Evolutionary conservation across 2,888 invertebrate genomes (phyloP).

Genomic region (Drosophila quinaria): DNA sequence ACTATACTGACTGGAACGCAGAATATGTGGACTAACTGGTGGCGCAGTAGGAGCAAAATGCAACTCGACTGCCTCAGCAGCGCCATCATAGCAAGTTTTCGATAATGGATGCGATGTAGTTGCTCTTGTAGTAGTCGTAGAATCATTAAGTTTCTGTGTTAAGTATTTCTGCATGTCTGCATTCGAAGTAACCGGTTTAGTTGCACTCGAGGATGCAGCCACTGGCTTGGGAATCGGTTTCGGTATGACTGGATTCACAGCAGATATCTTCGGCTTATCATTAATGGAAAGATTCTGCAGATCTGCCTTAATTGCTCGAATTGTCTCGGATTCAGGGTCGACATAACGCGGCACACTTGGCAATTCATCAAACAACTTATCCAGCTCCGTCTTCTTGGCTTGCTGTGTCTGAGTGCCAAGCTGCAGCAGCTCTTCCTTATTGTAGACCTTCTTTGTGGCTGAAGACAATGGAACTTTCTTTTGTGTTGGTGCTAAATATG

Average conservation of each 20-base stretch:
- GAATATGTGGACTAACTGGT: neutral
- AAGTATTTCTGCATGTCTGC: constrained; percentile 2
- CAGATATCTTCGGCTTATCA: neutral
- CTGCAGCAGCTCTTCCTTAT: constrained; percentile 38
- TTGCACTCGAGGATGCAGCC: neutral
- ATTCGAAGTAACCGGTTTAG: neutral
- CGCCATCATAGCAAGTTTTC: neutral
- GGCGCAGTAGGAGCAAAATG: constrained; percentile 13
- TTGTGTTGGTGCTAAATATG: constrained; percentile 13
- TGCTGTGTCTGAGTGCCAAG: constrained; percentile 10
- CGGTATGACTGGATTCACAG: neutral
- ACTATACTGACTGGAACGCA: constrained; percentile 8
- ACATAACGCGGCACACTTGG: constrained; percentile 59
- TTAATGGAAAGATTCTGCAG: constrained; percentile 37
- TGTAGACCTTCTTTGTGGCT: constrained; percentile 34
- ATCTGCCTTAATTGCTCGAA: constrained; percentile 25
- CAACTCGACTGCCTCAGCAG: neutral
- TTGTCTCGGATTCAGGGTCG: constrained; percentile 18
- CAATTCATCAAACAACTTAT: constrained; percentile 59
- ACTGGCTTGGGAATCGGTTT: neutral
- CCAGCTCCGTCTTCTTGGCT: constrained; percentile 46
- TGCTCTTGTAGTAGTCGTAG: neutral
- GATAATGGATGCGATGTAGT: neutral
- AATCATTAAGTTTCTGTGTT: neutral
- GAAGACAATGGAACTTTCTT: constrained; percentile 27